Percentiles rank a stretch among this genome's conserved stretches.
phyloP scores from a whole-genome alignment of 1,140 invertebrate species.

The Teleopsis dalmanni region DNA sequence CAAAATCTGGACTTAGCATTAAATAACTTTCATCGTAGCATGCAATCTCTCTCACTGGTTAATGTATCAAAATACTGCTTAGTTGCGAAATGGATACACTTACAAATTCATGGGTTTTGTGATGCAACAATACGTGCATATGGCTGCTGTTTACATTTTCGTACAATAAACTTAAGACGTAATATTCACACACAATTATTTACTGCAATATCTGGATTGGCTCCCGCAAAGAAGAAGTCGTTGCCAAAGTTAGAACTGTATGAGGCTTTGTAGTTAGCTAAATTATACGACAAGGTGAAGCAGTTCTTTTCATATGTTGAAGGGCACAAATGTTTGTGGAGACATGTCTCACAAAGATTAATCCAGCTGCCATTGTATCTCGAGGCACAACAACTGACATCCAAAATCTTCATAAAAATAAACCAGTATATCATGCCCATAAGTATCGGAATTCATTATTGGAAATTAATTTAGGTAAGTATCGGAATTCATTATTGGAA shows the following conservation, averaged over 20 bases:
- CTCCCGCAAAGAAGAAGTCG: too few relatives aligned
- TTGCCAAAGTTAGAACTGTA: not conserved
- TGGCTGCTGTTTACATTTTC: too few relatives aligned
- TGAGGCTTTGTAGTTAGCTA: not conserved
- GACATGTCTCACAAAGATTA: constrained; percentile 27
- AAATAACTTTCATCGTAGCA: not conserved
- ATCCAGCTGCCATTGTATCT: constrained; percentile 28
- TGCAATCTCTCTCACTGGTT: too few relatives aligned
- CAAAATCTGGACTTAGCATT: not conserved
- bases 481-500: too few relatives aligned
- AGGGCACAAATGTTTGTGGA: constrained; percentile 19
- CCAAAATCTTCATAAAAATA: too few relatives aligned
- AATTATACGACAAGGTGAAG: not conserved
- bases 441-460: too few relatives aligned
- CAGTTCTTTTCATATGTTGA: not conserved
- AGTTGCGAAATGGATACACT: too few relatives aligned
- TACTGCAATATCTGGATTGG: not conserved
- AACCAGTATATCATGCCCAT: too few relatives aligned
- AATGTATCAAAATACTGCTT: too few relatives aligned
- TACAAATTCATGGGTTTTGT: too few relatives aligned
- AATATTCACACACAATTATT: not conserved
- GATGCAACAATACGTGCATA: too few relatives aligned
- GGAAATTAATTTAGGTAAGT: too few relatives aligned
- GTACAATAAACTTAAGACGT: not conserved
- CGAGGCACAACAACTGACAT: not conserved